Base-by-base conservation (phyloP, 2,113 vertebrate genomes). In the Columba livia region DNA sequence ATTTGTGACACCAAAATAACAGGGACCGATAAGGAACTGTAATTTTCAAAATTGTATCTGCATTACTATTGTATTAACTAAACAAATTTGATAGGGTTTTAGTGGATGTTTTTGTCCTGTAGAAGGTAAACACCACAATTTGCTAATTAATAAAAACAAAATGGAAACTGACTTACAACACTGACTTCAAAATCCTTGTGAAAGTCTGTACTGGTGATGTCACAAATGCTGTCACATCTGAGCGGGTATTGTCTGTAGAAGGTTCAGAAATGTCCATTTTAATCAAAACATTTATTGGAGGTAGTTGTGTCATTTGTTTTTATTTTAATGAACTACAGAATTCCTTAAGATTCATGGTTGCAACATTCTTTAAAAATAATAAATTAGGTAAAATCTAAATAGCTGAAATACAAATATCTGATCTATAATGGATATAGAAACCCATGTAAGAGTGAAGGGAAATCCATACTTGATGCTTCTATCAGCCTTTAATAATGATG, bases 141-240 rank as follows among this genome's bases (percentile, higher is more conserved):
- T 67, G 88, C 84, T 90, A 71, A 79, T 91, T 84, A 95, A 90
- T 50, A 94, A 85, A 94, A 96, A 73, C 36, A 19, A 85, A 92
- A 93, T 29, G 64, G 77, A 93, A 93, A 90, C 77, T 42, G 75
- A 67, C 85, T 79, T 96, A 94, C 86, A 95, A 91, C 71, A 96
- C 74, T 94, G 82, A 93, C 91, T 91, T 94, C 80, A 94, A 97
- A 96, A 94, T 71, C 93, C 79, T 94, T 97, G 85, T 91, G 62
- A 89, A 96, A 96, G 74, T 96, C 94, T 96, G 91, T 96, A 93
- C 89, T 95, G 89, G 82, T 89, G 96, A 94, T 96, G 88, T 93
- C 94, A 96, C 79, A 97, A 96, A 96, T 96, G 87, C 81, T 96
- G 93, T 85, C 94, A 91, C 88, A 95, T 93, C 85, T 95, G 95